Evolutionary conservation across 2,888 invertebrate species (phyloP).

Genomic region (Arrhopalites spinosus): DNA sequence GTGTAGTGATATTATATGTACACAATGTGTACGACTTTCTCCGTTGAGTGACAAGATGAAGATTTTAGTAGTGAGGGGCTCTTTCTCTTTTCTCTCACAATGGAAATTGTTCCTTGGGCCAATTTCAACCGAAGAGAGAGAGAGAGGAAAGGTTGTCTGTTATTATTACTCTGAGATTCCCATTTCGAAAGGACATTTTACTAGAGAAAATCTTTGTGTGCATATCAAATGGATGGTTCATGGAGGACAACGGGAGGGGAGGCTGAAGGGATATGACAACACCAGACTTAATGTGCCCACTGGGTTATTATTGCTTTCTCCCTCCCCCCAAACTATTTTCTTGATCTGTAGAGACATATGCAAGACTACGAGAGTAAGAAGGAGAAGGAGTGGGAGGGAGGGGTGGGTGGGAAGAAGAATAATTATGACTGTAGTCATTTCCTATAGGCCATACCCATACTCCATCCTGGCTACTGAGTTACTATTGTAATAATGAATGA

Average conservation of each 20-base stretch:
- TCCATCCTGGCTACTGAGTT: not conserved
- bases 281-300: constrained; percentile 28
- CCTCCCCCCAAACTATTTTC: not conserved
- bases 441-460: not conserved
- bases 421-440: not conserved
- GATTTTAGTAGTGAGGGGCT: no score
- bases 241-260: no score
- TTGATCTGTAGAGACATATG: no score
- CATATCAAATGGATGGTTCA: not conserved
- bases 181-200: constrained; percentile 1
- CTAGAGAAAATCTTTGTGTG: not conserved
- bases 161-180: not conserved
- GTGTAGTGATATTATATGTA: no score
- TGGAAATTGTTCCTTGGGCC: no score
- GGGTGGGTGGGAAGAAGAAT: not conserved
- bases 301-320: constrained; percentile 28
- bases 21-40: no score
- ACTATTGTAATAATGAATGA: not conserved
- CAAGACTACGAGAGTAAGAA: no score
- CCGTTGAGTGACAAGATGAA: no score
- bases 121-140: not conserved
- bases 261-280: constrained; percentile 7
- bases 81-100: no score
- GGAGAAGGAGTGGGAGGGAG: no score
- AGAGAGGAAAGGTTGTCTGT: not conserved